Base-by-base conservation (phyloP, 2,797 vertebrate species). In the Schizothorax lantsangensis region DNA sequence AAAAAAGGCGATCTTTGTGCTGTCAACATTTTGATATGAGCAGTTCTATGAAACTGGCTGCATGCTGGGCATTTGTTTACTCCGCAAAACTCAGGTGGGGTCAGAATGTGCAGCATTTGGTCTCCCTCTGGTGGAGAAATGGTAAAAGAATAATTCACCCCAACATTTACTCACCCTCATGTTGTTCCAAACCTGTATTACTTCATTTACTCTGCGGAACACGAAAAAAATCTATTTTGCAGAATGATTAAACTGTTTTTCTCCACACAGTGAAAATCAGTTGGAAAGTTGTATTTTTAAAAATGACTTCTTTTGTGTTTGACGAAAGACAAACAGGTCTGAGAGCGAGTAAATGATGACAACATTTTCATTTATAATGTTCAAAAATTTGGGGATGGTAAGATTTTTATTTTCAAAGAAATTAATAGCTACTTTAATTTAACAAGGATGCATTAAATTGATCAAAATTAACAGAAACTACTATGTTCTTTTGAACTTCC, bases 101-200 rank as follows among this genome's bases (percentile, higher is more conserved):
- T 21, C 14, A 52, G n/a, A 74, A 57, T 79, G 66, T 73, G 38
- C 38, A 80, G 84, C 1, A 80, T 73, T 79, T 54, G 23, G 54
- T 57, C 71, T 86, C 84, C 84, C 79, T 75, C 84, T 86, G 2
- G 68, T 86, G 84, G 79, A 75, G 30, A 74, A 73, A 54, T 64
- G 26, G 23, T 69, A 6, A 52, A 77, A 38, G 3, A 83, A 43
- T 7, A 36, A 26, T 23, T 52, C 30, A 54, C 6, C 21, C 49
- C 21, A 72, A 26, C 79, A 66, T 64, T 45, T 30, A 45, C 17
- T 12, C 45, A 79, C 10, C 10, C 40, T 59, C 21, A 40, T 6
- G 3, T 30, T 5, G 6, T 57, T 54, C 33, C 49, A 77, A 36
- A 54, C 30, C 30, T 54, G 17, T 52, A 23, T 36, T 30, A 36